phyloP scores from a whole-genome alignment of 2,888 invertebrate genomes.

The Marasmarcha lunaedactyla region DNA sequence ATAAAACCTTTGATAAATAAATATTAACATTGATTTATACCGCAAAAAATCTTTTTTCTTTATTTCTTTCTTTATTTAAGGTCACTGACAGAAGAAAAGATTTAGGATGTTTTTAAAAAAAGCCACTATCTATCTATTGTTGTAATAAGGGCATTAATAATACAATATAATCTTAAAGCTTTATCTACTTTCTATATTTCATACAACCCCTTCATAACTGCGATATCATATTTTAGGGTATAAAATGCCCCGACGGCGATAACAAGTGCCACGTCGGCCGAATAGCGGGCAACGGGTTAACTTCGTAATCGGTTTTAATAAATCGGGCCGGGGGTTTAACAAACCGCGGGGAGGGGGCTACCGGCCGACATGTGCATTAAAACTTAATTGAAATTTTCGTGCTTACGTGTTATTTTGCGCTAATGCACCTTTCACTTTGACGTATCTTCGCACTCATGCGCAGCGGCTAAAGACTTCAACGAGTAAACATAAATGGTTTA shows the following conservation, averaged over 20 bases:
- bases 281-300: slow-evolving; percentile 22
- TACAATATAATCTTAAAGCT: too few species aligned
- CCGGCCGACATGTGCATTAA: slow-evolving; percentile 45
- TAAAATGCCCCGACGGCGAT: slow-evolving; percentile 35
- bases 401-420: slow-evolving; percentile 52
- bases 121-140: too few species aligned
- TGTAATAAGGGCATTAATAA: too few species aligned
- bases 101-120: too few species aligned
- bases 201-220: slow-evolving; percentile 12
- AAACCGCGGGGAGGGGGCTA: slow-evolving; percentile 14
- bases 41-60: too few species aligned
- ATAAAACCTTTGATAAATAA: too few species aligned
- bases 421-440: slow-evolving; percentile 52
- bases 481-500: slow-evolving; percentile 9
- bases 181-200: too few species aligned
- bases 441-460: slow-evolving; percentile 24
- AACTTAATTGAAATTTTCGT: slow-evolving; percentile 62
- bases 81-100: too few species aligned
- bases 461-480: slow-evolving; percentile 27
- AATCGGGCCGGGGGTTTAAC: slow-evolving; percentile 29
- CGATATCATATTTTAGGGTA: slow-evolving; percentile 33
- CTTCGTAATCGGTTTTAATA: slow-evolving; percentile 43
- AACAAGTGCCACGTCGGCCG: slow-evolving; percentile 39
- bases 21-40: too few species aligned
- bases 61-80: too few species aligned